These are phyloP conservation scores for Dusona sp. DNA, from an alignment of 2,888 invertebrate genomes.

Conservation along the genomic window DNA sequence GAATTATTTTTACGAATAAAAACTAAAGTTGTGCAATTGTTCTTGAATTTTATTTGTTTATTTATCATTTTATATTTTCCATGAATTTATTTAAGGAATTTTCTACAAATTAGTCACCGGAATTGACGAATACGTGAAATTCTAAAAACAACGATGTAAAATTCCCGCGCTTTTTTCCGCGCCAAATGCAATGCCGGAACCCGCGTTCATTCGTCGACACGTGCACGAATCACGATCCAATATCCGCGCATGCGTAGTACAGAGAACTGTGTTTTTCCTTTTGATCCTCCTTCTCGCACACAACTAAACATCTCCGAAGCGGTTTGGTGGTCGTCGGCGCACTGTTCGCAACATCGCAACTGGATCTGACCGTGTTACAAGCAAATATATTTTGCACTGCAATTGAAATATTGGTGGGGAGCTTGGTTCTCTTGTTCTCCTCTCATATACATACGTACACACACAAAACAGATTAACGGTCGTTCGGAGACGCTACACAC, in stretches of 20 bases:
- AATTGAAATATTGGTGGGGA: constrained; percentile 10
- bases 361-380: constrained; percentile 10
- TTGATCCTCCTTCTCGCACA: constrained; percentile 17
- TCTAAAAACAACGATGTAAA: constrained; percentile 3
- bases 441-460: background rate
- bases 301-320: background rate
- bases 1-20: background rate
- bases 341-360: constrained; percentile 22
- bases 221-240: background rate
- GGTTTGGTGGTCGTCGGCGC: constrained; percentile 7
- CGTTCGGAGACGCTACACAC: constrained; percentile 12
- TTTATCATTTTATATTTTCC: background rate
- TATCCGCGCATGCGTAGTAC: constrained; percentile 9
- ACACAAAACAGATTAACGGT: constrained; percentile 14
- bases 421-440: background rate
- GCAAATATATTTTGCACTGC: constrained; percentile 22
- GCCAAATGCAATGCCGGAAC: background rate
- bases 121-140: background rate
- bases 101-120: background rate
- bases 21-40: background rate
- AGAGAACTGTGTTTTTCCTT: background rate
- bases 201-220: background rate
- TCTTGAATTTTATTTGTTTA: background rate
- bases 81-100: background rate
- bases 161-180: constrained; percentile 34